Evolutionary conservation across 2,888 invertebrate species (phyloP), one percentile per base, ranked within the genome.

Genomic region (Himalopsyche japonica): DNA sequence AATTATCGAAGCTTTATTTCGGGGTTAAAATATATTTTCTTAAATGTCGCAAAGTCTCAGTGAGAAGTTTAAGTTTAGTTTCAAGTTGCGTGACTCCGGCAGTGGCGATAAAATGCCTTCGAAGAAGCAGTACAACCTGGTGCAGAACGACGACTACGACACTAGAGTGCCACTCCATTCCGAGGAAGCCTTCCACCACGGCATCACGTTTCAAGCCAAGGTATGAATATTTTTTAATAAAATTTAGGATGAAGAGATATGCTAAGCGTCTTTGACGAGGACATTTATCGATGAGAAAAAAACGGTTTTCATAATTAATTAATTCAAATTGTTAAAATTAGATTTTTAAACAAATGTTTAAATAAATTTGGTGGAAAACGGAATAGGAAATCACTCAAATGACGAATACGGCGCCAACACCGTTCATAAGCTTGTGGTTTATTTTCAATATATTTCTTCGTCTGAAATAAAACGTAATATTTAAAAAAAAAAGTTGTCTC

Each of bases 181-280:
- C 86, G 99, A 99, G 88, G 98, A 98, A 92, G 98, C 98, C 87
- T 99, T 99, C 93, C 96, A 97, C 88, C 97, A 97, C 90, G 99
- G 99, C 88, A 98, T 99, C 91, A 95, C 96, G 88, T 99, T 99
- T 93, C 97, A 98, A 92, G 98, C 98, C 88, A 99, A 99, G 97
- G 99, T 99, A 92, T 93, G 1, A 57, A 20, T 4, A 57, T 57
- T 20, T 20, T 20, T 20, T 20, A 57, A 8, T 57, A 24, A 20
- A 10, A 57, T 5, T 57, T 57, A 20, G 15, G 15, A 2, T 10
- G 15, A 3, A 15, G 15, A 43, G 43, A 43, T 15, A 15, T 15
- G 43, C 43, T 15, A 15, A 43, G 15, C 2, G 3, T 43, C 3
- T 15, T 5, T 43, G 15, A 43, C 15, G 43, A 15, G 12, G 12